Evolutionary conservation across 1,140 invertebrate species (phyloP).

Genomic region (Bacillus rossius): DNA sequence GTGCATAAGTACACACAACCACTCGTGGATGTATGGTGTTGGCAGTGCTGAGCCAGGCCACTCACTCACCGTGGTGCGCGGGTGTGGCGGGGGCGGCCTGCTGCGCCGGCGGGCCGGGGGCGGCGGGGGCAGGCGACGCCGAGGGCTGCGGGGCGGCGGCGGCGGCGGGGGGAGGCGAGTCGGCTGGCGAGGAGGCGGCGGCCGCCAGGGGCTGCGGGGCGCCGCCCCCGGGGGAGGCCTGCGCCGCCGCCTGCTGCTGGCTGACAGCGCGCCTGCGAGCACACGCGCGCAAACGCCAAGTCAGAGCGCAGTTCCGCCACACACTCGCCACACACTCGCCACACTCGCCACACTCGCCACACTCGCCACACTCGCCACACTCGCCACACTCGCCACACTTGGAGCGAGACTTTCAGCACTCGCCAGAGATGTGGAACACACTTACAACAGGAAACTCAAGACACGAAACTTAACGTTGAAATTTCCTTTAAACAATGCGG

Average conservation of each 20-base stretch:
- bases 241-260: neutral
- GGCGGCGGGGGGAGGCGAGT: neutral
- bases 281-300: too few relatives aligned
- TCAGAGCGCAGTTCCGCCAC: too few relatives aligned
- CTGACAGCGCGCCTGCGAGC: neutral
- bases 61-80: neutral
- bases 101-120: neutral
- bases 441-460: too few relatives aligned
- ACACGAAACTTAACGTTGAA: too few relatives aligned
- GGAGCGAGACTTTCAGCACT: too few relatives aligned
- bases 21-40: neutral
- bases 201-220: neutral
- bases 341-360: too few relatives aligned
- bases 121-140: neutral
- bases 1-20: too few relatives aligned
- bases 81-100: neutral
- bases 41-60: neutral
- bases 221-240: slow-evolving; percentile 1
- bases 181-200: slow-evolving; percentile 2
- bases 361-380: too few relatives aligned
- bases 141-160: neutral
- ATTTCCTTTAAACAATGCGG: too few relatives aligned
- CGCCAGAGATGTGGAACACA: too few relatives aligned
- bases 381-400: too few relatives aligned
- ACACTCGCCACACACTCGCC: too few relatives aligned